These are phyloP conservation scores for Taeniopygia guttata DNA, from an alignment of 2,797 vertebrate genomes.

Conservation along the genomic window DNA sequence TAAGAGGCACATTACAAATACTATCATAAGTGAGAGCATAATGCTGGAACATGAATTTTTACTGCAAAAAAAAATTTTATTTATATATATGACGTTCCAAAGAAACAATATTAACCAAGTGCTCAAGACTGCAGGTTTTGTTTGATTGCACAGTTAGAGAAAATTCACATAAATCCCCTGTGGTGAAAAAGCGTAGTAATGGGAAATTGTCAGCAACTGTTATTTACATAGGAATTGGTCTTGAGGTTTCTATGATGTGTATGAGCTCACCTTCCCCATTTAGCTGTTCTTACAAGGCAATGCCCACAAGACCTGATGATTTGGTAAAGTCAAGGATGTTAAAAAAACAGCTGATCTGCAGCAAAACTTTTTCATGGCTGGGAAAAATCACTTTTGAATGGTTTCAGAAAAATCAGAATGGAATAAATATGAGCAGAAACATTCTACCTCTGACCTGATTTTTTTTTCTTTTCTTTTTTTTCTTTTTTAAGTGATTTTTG, in stretches of 20 bases:
- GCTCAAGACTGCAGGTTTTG: not conserved
- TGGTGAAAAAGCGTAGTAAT: not conserved
- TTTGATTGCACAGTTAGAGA: not conserved
- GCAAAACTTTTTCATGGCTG: not conserved
- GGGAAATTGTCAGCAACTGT: not conserved
- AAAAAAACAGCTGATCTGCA: not conserved
- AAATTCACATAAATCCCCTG: not conserved
- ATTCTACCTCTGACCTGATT: not conserved
- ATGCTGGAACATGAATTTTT: not conserved
- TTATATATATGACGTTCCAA: not conserved
- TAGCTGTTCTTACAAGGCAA: not conserved
- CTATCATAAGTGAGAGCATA: not conserved
- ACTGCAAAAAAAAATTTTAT: not conserved
- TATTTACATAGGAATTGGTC: not conserved
- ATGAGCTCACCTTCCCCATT: not conserved
- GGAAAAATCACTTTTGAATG: not conserved
- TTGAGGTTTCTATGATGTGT: not conserved
- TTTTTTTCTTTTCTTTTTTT: not conserved
- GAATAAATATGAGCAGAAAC: not conserved
- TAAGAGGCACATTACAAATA: not conserved
- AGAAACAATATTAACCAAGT: not conserved
- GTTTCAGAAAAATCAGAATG: not conserved
- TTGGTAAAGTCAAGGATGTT: not conserved
- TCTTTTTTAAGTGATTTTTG: not conserved
- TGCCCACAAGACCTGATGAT: not conserved